A percentile compares a stretch with the other conserved stretches of the same genome.
phyloP scores from a whole-genome alignment of 2,888 invertebrate genomes.

The Drosophila pegasa region DNA sequence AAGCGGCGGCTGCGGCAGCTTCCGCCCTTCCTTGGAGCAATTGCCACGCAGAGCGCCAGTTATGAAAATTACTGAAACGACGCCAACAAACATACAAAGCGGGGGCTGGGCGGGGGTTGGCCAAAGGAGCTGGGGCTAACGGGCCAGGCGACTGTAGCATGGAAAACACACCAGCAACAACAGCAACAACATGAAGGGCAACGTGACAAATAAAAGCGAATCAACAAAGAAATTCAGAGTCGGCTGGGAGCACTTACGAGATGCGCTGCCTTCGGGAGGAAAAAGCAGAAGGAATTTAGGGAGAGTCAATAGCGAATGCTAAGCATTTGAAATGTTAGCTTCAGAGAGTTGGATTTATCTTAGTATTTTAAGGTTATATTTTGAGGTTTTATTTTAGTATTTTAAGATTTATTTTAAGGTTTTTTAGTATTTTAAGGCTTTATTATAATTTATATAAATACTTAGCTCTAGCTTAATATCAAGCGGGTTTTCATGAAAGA shows the following conservation, averaged over 20 bases:
- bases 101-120: background rate
- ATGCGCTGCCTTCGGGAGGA: too few relatives aligned
- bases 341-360: too few relatives aligned
- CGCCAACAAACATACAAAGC: constrained; percentile 63
- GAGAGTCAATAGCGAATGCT: background rate
- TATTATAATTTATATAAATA: too few relatives aligned
- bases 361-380: too few relatives aligned
- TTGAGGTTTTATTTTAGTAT: too few relatives aligned
- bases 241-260: constrained; percentile 34
- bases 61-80: constrained; percentile 80
- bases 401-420: too few relatives aligned
- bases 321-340: background rate
- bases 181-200: constrained; percentile 48
- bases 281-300: too few relatives aligned
- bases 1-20: constrained; percentile 9
- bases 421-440: too few relatives aligned
- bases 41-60: constrained; percentile 58
- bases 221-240: constrained; percentile 23
- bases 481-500: too few relatives aligned
- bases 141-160: constrained; percentile 28
- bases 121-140: constrained; percentile 1
- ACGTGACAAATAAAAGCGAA: constrained; percentile 73
- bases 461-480: too few relatives aligned
- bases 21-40: constrained; percentile 11
- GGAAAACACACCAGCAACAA: constrained; percentile 48